Percentiles rank a stretch among this genome's conserved stretches.
phyloP scores from a whole-genome alignment of 2,797 vertebrate species.

The Manis crassicaudata region DNA sequence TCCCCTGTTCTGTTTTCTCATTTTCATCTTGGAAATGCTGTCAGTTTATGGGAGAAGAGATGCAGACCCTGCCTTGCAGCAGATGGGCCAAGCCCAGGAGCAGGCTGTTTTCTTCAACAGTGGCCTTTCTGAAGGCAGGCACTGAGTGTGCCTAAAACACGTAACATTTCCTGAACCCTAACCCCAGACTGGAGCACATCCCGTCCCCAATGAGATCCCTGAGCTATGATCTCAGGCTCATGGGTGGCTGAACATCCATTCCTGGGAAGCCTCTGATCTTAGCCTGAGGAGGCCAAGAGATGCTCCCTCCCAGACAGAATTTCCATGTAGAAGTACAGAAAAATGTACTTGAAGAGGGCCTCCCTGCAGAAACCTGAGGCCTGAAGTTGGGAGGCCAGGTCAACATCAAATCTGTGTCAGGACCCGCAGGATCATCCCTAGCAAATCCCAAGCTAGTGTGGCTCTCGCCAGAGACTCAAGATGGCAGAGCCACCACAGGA shows the following conservation, averaged over 20 bases:
- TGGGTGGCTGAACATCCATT: not conserved
- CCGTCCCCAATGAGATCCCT: not conserved
- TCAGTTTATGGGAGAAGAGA: not conserved
- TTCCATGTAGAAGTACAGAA: not conserved
- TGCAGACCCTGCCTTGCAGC: not conserved
- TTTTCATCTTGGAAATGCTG: constrained; percentile 31
- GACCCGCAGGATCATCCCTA: not conserved
- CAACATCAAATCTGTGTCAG: not conserved
- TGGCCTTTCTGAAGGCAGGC: constrained; percentile 51
- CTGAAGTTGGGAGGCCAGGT: not conserved
- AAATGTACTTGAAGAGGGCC: accelerated
- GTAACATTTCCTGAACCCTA: not conserved
- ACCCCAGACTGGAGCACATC: not conserved
- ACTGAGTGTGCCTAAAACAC: not conserved
- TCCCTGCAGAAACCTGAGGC: not conserved
- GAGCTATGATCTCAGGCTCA: not conserved
- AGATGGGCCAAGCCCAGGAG: not conserved
- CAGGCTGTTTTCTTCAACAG: not conserved
- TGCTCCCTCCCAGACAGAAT: not conserved
- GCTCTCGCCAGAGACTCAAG: not conserved
- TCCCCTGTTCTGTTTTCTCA: not conserved
- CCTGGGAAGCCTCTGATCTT: constrained; percentile 22
- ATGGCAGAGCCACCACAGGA: not conserved
- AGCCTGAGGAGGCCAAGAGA: not conserved
- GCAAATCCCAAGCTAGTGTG: not conserved